These are phyloP conservation scores for Globodera ellingtonae DNA, from an alignment of 1,140 invertebrate species.

Conservation along the genomic window DNA sequence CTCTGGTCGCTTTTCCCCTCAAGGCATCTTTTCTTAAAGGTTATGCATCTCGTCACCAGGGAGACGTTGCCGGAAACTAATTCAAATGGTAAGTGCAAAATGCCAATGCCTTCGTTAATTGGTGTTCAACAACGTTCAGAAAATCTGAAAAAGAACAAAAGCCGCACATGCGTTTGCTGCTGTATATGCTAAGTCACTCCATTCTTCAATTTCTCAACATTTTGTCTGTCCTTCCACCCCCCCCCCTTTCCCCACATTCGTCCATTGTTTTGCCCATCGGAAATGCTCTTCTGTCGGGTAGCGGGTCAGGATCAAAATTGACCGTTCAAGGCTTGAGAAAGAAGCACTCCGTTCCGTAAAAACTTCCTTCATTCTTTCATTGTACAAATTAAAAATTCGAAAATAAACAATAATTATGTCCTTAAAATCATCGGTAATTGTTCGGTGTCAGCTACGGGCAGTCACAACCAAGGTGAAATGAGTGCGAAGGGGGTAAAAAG, in stretches of 20 bases:
- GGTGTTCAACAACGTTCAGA: slow-evolving; percentile 22
- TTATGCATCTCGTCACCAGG: slow-evolving; percentile 98
- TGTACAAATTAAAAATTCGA: slow-evolving; percentile 1
- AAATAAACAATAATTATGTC: slow-evolving; percentile 1
- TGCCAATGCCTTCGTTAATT: neutral
- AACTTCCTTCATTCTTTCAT: neutral
- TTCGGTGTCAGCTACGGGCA: no score
- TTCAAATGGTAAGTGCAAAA: slow-evolving; percentile 80
- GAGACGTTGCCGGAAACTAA: slow-evolving; percentile 98
- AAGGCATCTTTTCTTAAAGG: slow-evolving; percentile 66
- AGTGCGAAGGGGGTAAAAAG: no score
- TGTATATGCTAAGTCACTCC: slow-evolving; percentile 32
- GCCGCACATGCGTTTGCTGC: slow-evolving; percentile 38
- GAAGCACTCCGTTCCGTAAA: no score
- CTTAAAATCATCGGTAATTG: neutral
- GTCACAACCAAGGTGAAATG: no score
- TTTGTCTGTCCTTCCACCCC: neutral
- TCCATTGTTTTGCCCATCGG: neutral
- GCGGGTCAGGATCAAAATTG: no score
- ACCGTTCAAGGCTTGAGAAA: no score
- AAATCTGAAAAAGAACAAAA: slow-evolving; percentile 45
- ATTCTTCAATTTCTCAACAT: neutral
- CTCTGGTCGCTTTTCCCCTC: neutral
- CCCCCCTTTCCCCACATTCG: neutral
- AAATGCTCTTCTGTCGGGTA: neutral